phyloP scores from a whole-genome alignment of 2,113 vertebrate genomes.

The Bufo bufo region DNA sequence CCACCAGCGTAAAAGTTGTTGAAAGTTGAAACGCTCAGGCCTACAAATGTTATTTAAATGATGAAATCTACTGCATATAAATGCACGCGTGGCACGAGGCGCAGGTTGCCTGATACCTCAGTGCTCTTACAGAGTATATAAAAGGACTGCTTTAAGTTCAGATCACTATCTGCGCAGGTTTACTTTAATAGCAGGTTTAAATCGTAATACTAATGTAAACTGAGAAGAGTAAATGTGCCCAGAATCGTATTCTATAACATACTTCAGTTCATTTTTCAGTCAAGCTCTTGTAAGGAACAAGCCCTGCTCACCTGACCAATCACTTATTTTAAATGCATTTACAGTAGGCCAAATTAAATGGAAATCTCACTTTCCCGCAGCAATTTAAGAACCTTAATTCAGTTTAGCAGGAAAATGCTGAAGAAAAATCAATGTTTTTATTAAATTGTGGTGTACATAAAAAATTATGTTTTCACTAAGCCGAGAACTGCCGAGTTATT shows the following conservation, averaged over 20 bases:
- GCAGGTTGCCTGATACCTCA: not conserved
- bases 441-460: slow-evolving; percentile 12
- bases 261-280: slow-evolving; percentile 28
- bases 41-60: not conserved
- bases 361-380: slow-evolving; percentile 35
- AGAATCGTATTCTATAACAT: not conserved
- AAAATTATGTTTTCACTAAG: slow-evolving; percentile 2
- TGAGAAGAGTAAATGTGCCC: not conserved
- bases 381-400: slow-evolving; percentile 9
- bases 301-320: not conserved
- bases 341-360: slow-evolving; percentile 31
- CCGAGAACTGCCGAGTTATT: not conserved
- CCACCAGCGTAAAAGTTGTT: not conserved
- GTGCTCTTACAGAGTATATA: not conserved
- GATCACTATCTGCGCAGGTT: not conserved
- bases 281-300: slow-evolving; percentile 5
- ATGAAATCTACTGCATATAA: not conserved
- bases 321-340: slow-evolving; percentile 18
- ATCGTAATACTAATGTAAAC: slow-evolving; percentile 6
- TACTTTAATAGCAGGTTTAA: not conserved
- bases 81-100: not conserved
- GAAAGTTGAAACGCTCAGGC: not conserved
- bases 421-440: slow-evolving; percentile 30
- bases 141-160: not conserved
- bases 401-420: slow-evolving; percentile 15